Conservation (phyloP, 2,113 vertebrate genomes). For the Otus sunia region DNA sequence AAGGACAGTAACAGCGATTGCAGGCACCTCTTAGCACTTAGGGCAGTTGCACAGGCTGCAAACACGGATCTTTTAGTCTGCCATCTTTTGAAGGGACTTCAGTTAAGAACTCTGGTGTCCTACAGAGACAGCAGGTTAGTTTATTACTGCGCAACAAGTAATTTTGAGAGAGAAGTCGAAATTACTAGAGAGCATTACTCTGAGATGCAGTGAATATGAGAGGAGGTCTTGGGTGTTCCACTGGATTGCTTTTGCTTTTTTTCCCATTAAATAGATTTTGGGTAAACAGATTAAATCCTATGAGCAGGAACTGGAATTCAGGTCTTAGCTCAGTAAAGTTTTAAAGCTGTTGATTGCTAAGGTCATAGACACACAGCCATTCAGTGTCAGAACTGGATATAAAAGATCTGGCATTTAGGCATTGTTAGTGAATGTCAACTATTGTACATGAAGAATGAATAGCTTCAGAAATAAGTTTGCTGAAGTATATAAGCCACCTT, state of each 20-base stretch:
- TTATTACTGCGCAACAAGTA: neutral
- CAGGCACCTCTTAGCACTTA: neutral
- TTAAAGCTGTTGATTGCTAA: neutral
- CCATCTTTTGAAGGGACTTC: neutral
- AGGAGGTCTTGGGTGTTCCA: neutral
- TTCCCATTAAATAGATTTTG: neutral
- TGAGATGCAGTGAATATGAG: neutral
- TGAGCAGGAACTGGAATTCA: neutral
- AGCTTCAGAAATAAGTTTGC: slow-evolving; percentile 31
- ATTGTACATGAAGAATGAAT: slow-evolving; percentile 1
- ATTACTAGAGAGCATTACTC: neutral
- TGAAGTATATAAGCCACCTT: neutral
- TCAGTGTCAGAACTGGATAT: neutral
- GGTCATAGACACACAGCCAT: neutral
- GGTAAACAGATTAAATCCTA: neutral
- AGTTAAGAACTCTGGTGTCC: neutral
- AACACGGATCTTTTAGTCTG: neutral
- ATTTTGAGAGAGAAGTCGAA: neutral
- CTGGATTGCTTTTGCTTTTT: neutral
- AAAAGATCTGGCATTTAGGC: slow-evolving; percentile 20
- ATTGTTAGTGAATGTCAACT: slow-evolving; percentile 44
- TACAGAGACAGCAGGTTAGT: neutral
- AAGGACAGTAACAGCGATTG: neutral
- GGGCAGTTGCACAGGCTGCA: neutral
- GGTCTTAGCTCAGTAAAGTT: neutral